phyloP scores from a whole-genome alignment of 2,797 vertebrate genomes.

The Eutrigla gurnardus region DNA sequence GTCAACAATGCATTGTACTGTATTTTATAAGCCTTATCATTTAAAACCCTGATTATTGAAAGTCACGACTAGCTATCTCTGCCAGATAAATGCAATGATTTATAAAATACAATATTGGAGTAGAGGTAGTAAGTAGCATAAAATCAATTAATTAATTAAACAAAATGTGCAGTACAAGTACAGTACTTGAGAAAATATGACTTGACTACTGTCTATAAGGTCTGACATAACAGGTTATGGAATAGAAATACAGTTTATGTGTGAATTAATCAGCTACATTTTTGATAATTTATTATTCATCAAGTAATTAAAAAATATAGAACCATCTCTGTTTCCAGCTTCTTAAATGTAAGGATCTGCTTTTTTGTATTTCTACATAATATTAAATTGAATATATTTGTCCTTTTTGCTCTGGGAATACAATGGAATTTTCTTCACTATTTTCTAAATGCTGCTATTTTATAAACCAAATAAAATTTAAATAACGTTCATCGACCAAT shows the following conservation, averaged over 20 bases:
- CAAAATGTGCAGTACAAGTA: background rate
- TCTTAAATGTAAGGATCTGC: too few relatives aligned
- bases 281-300: too few relatives aligned
- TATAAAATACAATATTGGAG: background rate
- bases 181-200: too few relatives aligned
- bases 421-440: background rate
- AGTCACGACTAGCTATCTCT: background rate
- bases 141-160: background rate
- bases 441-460: background rate
- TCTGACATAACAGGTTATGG: too few relatives aligned
- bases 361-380: too few relatives aligned
- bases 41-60: background rate
- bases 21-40: background rate
- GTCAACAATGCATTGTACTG: background rate
- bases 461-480: accelerated
- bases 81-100: background rate
- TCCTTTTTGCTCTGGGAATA: background rate
- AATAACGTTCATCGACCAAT: background rate
- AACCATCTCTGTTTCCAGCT: too few relatives aligned
- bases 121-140: background rate
- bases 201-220: too few relatives aligned
- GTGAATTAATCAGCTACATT: too few relatives aligned
- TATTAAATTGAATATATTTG: too few relatives aligned
- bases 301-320: too few relatives aligned
- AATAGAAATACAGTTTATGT: too few relatives aligned